Percentiles rank a stretch among this genome's conserved stretches.
Conservation (phyloP, 2,888 invertebrate species). For the Plagodis dolabraria region DNA sequence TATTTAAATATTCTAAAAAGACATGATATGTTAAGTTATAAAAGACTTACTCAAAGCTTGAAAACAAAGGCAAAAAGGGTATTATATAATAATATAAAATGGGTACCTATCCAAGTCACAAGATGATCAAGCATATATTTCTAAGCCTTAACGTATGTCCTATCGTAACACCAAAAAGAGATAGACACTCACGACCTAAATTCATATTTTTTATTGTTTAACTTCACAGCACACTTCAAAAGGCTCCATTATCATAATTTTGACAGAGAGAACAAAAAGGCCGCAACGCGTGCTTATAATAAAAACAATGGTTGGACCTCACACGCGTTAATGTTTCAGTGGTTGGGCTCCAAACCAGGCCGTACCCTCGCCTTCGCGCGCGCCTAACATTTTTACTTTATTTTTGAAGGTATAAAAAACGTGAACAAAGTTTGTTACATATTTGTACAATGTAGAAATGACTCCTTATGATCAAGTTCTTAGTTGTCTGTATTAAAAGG, state of each 20-base stretch:
- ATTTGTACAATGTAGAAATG: conserved; percentile 8
- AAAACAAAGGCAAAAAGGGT: too few species aligned
- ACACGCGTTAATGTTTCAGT: conserved; percentile 68
- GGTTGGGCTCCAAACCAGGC: conserved; percentile 49
- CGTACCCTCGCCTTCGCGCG: conserved; percentile 46
- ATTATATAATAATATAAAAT: too few species aligned
- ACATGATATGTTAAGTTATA: too few species aligned
- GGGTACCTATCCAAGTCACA: too few species aligned
- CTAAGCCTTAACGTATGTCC: not conserved
- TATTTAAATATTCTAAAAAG: too few species aligned
- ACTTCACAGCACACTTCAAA: conserved; percentile 48
- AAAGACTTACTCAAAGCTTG: too few species aligned
- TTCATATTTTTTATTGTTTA: conserved; percentile 24
- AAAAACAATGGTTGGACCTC: conserved; percentile 66
- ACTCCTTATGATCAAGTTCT: conserved; percentile 5
- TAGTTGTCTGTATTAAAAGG: too few species aligned
- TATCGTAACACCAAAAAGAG: not conserved
- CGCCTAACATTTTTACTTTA: conserved; percentile 51
- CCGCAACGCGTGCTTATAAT: conserved; percentile 66
- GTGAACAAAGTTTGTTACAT: conserved; percentile 30
- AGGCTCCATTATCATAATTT: conserved; percentile 68
- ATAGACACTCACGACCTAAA: not conserved
- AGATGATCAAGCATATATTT: too few species aligned
- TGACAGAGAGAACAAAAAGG: conserved; percentile 64
- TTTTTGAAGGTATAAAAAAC: conserved; percentile 47